Evolutionary conservation across 2,888 invertebrate genomes (phyloP).

Genomic region (Phrixothrix hirtus): DNA sequence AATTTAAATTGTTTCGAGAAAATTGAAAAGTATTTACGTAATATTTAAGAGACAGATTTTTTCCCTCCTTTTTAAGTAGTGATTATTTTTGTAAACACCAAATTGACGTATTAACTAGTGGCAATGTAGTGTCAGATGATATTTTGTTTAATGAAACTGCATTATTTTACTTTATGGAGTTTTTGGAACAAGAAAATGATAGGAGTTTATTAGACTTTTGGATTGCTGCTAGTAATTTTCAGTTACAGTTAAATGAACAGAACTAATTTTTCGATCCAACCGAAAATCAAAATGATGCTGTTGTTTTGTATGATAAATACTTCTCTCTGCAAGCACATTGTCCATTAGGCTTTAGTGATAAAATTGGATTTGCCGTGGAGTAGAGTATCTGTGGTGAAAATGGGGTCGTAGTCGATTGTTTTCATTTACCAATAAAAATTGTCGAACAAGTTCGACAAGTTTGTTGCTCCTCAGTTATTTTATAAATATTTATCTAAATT

Average conservation of each 20-base stretch:
- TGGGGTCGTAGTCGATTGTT: constrained; percentile 78
- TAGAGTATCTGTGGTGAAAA: constrained; percentile 86
- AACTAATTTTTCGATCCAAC: constrained; percentile 63
- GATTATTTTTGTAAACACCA: constrained; percentile 91
- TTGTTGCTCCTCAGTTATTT: constrained; percentile 83
- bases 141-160: constrained; percentile 89
- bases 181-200: constrained; percentile 84
- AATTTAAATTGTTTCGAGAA: constrained; percentile 73
- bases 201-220: constrained; percentile 84
- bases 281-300: constrained; percentile 90
- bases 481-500: constrained; percentile 88
- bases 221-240: constrained; percentile 86
- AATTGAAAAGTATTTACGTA: constrained; percentile 68
- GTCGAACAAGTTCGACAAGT: constrained; percentile 79
- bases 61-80: constrained; percentile 80
- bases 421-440: constrained; percentile 78
- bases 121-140: constrained; percentile 79
- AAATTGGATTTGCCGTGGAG: constrained; percentile 81
- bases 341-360: constrained; percentile 85
- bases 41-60: constrained; percentile 74
- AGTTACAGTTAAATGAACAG: constrained; percentile 68
- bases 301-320: constrained; percentile 94
- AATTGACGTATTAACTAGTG: constrained; percentile 85
- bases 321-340: constrained; percentile 91
- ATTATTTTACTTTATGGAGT: constrained; percentile 95